Conservation (phyloP, 2,797 vertebrate genomes). For the Thripadectes ignobilis region DNA sequence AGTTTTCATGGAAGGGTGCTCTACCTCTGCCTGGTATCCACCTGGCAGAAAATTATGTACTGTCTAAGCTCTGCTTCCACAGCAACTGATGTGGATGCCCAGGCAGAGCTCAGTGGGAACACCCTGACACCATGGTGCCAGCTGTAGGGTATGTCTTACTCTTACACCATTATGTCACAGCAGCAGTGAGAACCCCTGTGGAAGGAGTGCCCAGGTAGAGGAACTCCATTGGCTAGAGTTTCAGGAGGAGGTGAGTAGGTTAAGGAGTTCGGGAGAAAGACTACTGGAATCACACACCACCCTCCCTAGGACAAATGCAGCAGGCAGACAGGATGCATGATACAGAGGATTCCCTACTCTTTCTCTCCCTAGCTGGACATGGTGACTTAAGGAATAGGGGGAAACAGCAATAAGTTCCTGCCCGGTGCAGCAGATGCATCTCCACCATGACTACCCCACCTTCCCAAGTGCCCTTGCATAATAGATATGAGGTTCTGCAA, state of each 20-base stretch:
- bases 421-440: accelerated
- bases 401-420: background rate
- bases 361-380: background rate
- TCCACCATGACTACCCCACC: background rate
- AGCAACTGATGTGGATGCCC: background rate
- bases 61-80: background rate
- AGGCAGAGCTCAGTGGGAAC: accelerated
- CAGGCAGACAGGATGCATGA: background rate
- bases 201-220: background rate
- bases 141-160: background rate
- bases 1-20: background rate
- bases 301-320: background rate
- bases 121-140: background rate
- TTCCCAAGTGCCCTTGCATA: background rate
- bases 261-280: background rate
- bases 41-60: background rate
- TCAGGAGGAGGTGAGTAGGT: background rate
- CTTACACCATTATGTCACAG: background rate
- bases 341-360: background rate
- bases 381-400: background rate
- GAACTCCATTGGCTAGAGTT: background rate
- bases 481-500: background rate
- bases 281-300: background rate
- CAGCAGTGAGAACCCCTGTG: background rate
- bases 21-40: background rate